Conservation (phyloP, 1,140 invertebrate genomes). For the Neotoxoptera formosana region DNA sequence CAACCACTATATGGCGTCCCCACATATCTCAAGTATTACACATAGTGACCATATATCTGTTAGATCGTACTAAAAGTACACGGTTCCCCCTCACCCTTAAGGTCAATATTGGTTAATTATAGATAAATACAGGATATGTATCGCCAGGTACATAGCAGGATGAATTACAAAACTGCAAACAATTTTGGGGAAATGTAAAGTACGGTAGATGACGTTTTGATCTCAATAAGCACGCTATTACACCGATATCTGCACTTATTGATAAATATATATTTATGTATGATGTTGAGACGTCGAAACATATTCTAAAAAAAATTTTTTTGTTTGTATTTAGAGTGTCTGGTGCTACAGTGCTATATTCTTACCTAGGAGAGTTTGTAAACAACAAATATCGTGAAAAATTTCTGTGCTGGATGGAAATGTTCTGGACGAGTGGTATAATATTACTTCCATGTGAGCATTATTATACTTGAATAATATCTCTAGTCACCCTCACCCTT, state of each 20-base stretch:
- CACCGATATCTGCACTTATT: background rate
- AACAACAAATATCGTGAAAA: constrained; percentile 48
- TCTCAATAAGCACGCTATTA: background rate
- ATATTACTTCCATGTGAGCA: constrained; percentile 51
- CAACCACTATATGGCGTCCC: no score
- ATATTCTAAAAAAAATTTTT: background rate
- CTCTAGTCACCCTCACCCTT: no score
- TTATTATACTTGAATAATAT: background rate
- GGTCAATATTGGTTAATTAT: no score
- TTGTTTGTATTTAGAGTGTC: constrained; percentile 24
- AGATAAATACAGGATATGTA: no score
- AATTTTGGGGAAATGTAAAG: background rate
- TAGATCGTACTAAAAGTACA: no score
- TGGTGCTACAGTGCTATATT: constrained; percentile 39
- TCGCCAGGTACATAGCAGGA: no score
- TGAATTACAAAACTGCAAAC: background rate
- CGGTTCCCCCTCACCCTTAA: no score
- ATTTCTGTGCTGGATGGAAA: constrained; percentile 54
- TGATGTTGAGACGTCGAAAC: background rate
- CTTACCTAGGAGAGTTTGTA: constrained; percentile 38
- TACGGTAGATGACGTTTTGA: background rate
- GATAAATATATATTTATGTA: background rate
- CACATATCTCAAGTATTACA: no score
- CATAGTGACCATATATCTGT: no score
- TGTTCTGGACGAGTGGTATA: constrained; percentile 35